Evolutionary conservation across 2,888 invertebrate genomes (phyloP).

Genomic region (Epinotia demarniana): DNA sequence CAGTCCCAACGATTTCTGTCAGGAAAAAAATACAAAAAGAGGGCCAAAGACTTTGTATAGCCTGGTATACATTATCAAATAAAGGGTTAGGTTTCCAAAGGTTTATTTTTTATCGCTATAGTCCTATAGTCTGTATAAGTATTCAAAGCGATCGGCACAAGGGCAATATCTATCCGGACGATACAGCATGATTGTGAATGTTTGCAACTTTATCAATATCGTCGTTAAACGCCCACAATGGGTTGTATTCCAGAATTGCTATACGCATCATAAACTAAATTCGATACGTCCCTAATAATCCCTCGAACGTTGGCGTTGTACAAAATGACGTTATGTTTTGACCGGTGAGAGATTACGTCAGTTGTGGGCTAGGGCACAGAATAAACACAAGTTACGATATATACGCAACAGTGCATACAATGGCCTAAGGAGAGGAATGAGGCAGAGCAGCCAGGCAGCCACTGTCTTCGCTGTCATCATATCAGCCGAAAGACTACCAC

Average conservation of each 20-base stretch:
- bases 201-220: slow-evolving; percentile 40
- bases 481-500: too few relatives aligned
- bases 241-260: slow-evolving; percentile 1
- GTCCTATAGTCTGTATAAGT: too few relatives aligned
- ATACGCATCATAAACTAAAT: slow-evolving; percentile 26
- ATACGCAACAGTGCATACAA: too few relatives aligned
- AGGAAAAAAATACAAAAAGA: too few relatives aligned
- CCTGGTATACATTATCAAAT: too few relatives aligned
- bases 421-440: too few relatives aligned
- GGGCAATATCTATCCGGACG: neutral
- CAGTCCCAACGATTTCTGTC: too few relatives aligned
- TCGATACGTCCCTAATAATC: slow-evolving; percentile 21
- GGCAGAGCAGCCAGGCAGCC: too few relatives aligned
- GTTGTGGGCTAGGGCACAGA: neutral
- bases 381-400: too few relatives aligned
- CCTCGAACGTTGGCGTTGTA: slow-evolving; percentile 5
- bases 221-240: slow-evolving; percentile 22
- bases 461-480: too few relatives aligned
- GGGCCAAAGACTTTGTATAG: too few relatives aligned
- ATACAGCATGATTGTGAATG: slow-evolving; percentile 24
- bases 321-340: slow-evolving; percentile 6
- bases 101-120: neutral
- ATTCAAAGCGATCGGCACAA: neutral
- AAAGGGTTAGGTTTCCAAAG: too few relatives aligned
- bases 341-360: neutral